Evolutionary conservation across 1,140 invertebrate species (phyloP).

Genomic region (Psilanteris sp.): DNA sequence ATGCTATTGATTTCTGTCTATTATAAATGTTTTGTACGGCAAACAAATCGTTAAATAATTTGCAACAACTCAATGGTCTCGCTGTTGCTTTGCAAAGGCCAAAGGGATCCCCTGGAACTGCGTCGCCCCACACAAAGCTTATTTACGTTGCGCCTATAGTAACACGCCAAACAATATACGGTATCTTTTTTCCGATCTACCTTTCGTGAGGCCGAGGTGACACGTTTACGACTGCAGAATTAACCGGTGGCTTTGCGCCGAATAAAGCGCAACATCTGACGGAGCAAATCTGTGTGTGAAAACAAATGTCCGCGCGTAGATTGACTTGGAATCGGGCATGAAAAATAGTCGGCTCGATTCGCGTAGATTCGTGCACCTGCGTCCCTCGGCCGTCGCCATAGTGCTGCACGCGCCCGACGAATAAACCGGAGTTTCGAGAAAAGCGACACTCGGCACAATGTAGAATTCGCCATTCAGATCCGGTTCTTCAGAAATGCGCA

Average conservation of each 20-base stretch:
- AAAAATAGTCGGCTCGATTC: conserved; percentile 30
- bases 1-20: too few relatives aligned
- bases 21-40: too few relatives aligned
- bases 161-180: not conserved
- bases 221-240: not conserved
- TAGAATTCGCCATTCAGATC: conserved; percentile 17
- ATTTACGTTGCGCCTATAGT: not conserved
- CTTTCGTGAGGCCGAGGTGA: not conserved
- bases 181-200: not conserved
- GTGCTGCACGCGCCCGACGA: conserved; percentile 9
- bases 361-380: conserved; percentile 13
- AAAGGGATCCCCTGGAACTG: not conserved
- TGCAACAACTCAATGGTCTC: too few relatives aligned
- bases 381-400: not conserved
- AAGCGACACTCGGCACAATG: conserved; percentile 27
- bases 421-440: conserved; percentile 31
- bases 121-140: not conserved
- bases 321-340: conserved; percentile 21
- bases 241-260: not conserved
- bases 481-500: conserved; percentile 27
- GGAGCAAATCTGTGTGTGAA: conserved; percentile 14
- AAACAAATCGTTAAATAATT: too few relatives aligned
- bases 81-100: too few relatives aligned
- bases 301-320: conserved; percentile 9
- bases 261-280: conserved; percentile 2